Conservation (phyloP, 2,113 vertebrate genomes). For the Urocitellus parryii region DNA sequence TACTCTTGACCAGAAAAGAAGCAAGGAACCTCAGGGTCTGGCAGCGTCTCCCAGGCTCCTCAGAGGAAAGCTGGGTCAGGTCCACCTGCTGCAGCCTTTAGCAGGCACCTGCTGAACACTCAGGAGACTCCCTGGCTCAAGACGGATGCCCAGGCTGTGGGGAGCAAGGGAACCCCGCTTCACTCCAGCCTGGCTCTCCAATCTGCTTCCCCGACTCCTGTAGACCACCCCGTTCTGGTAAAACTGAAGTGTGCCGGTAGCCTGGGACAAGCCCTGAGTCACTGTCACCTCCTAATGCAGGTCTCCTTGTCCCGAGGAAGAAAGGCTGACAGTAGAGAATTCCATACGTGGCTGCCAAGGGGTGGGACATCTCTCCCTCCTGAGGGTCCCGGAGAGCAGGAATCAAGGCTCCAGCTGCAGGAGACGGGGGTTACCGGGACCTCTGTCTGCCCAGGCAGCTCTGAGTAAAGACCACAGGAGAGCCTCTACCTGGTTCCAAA, state of each 20-base stretch:
- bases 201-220: no score
- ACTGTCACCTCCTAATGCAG: neutral
- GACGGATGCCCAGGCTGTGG: accelerated
- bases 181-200: neutral
- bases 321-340: neutral
- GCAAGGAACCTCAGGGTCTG: neutral
- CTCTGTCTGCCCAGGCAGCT: neutral
- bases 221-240: neutral
- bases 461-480: neutral
- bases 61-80: neutral
- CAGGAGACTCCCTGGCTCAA: no score
- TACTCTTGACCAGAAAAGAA: neutral
- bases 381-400: no score
- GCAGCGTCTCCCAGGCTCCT: neutral
- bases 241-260: neutral
- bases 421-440: accelerated
- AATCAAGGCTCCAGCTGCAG: neutral
- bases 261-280: neutral
- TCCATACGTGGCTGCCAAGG: accelerated
- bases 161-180: neutral
- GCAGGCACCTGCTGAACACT: accelerated
- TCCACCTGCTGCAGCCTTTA: accelerated
- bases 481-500: neutral
- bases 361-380: accelerated
- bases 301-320: neutral